Evolutionary conservation across 2,888 invertebrate genomes (phyloP).

Genomic region (Bembecia ichneumoniformis): DNA sequence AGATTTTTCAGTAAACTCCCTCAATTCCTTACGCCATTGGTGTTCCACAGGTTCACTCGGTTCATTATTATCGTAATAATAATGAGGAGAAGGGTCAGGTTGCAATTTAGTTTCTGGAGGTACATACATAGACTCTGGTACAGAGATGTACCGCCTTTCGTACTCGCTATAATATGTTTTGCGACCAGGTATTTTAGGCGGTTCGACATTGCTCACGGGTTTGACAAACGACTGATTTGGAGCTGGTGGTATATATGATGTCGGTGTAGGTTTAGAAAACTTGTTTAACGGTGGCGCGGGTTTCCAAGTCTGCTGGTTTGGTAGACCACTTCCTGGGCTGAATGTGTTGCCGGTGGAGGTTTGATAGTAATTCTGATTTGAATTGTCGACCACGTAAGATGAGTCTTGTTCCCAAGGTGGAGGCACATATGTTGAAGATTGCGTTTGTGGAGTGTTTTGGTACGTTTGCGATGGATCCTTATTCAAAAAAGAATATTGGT

Average conservation of each 20-base stretch:
- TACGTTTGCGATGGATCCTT: constrained; percentile 41
- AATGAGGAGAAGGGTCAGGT: constrained; percentile 60
- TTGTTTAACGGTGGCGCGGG: constrained; percentile 34
- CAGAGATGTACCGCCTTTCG: constrained; percentile 61
- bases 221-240: constrained; percentile 64
- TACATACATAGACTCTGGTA: constrained; percentile 59
- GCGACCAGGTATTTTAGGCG: constrained; percentile 44
- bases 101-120: constrained; percentile 55
- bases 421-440: constrained; percentile 56
- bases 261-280: constrained; percentile 46
- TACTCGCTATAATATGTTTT: constrained; percentile 67
- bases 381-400: constrained; percentile 37
- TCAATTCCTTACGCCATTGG: constrained; percentile 62
- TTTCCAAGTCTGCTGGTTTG: constrained; percentile 27
- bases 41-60: constrained; percentile 50
- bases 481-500: constrained; percentile 36
- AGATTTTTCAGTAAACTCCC: constrained; percentile 62
- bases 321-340: constrained; percentile 16
- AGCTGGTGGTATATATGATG: constrained; percentile 58
- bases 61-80: constrained; percentile 61
- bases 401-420: constrained; percentile 66
- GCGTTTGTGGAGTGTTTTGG: constrained; percentile 42
- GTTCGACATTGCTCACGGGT: constrained; percentile 31
- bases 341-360: constrained; percentile 27
- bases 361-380: constrained; percentile 41